phyloP scores from a whole-genome alignment of 2,888 invertebrate species.

The Tryphoninae sp. region DNA sequence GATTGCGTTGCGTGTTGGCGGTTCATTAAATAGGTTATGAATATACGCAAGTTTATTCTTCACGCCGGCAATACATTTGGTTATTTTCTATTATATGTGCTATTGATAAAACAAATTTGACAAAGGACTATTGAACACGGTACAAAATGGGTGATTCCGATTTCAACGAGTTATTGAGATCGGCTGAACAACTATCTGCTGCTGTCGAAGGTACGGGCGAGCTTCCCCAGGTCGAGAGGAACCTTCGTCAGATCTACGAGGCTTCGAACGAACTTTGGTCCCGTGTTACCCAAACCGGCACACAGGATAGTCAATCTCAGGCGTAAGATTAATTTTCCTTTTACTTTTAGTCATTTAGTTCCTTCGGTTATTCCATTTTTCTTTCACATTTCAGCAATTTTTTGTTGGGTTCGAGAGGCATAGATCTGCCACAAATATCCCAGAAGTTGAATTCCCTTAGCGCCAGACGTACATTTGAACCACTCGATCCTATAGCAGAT shows the following conservation, averaged over 20 bases:
- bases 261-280: slow-evolving; percentile 95
- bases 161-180: slow-evolving; percentile 93
- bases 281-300: slow-evolving; percentile 91
- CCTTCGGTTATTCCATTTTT: not conserved
- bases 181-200: slow-evolving; percentile 95
- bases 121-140: not conserved
- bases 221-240: slow-evolving; percentile 92
- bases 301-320: slow-evolving; percentile 91
- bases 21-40: slow-evolving; percentile 47
- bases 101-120: not conserved
- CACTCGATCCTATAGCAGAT: slow-evolving; percentile 94
- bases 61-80: slow-evolving; percentile 21
- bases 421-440: slow-evolving; percentile 96
- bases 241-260: slow-evolving; percentile 94
- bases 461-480: slow-evolving; percentile 92
- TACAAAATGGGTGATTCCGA: slow-evolving; percentile 82
- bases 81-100: not conserved
- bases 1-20: slow-evolving; percentile 10
- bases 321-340: slow-evolving; percentile 86
- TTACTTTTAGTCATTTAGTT: not conserved
- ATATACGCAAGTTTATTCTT: not conserved
- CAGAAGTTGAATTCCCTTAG: slow-evolving; percentile 95
- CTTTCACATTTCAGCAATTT: slow-evolving; percentile 86
- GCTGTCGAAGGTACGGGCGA: slow-evolving; percentile 94
- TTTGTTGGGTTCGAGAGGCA: slow-evolving; percentile 94